Percentiles rank a stretch among this genome's conserved stretches.
These are phyloP conservation scores for Malacosoma neustria DNA, from an alignment of 2,888 invertebrate species.

Conservation along the genomic window DNA sequence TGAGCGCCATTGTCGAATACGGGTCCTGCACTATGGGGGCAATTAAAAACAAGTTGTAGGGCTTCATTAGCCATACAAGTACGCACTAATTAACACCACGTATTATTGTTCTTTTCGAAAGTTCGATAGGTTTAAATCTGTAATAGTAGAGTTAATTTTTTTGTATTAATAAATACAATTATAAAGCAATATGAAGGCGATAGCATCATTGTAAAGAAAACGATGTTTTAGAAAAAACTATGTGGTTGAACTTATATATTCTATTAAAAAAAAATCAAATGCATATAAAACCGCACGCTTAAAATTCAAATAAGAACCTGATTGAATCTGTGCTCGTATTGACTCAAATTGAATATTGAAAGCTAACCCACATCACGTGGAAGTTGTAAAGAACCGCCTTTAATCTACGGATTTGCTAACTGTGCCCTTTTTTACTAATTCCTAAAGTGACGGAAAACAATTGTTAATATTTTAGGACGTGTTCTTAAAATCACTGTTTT, in stretches of 20 bases:
- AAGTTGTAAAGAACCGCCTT: constrained; percentile 25
- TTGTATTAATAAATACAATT: no score
- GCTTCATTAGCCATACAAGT: constrained; percentile 46
- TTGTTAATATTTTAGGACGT: no score
- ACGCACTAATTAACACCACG: constrained; percentile 10
- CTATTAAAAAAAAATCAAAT: not conserved
- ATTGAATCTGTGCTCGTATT: not conserved
- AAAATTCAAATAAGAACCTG: not conserved
- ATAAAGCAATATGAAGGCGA: no score
- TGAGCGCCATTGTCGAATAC: constrained; percentile 50
- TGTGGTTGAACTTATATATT: not conserved
- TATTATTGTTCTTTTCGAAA: not conserved
- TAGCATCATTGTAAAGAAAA: no score
- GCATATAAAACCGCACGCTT: not conserved
- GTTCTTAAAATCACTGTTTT: no score
- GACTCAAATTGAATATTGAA: constrained; percentile 13
- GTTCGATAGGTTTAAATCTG: no score
- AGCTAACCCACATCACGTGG: constrained; percentile 23
- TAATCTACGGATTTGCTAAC: no score
- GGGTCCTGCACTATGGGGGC: constrained; percentile 44
- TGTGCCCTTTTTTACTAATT: no score
- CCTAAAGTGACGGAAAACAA: no score
- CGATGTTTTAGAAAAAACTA: not conserved
- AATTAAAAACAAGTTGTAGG: constrained; percentile 60
- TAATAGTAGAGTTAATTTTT: no score